Percentiles rank a stretch among this genome's conserved stretches.
Evolutionary conservation across 2,797 vertebrate species (phyloP).

Genomic region (Sternarchorhynchus goeldii): DNA sequence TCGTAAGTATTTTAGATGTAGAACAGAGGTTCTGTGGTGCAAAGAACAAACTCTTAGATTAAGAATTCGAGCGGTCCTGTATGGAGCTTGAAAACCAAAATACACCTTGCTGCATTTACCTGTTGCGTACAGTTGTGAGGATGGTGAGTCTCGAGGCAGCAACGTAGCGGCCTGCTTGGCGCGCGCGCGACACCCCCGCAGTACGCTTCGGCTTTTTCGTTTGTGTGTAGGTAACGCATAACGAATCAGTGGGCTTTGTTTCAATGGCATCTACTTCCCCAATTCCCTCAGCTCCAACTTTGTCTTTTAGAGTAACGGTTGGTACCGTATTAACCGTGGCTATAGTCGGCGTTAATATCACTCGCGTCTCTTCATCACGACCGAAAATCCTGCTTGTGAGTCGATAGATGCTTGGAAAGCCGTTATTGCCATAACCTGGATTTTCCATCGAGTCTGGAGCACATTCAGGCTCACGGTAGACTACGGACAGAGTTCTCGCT

Average conservation of each 20-base stretch:
- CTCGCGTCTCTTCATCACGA: background rate
- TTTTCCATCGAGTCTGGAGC: background rate
- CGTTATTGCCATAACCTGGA: background rate
- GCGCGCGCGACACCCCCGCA: no score
- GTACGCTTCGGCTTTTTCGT: no score
- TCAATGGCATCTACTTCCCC: background rate
- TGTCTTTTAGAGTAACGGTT: background rate
- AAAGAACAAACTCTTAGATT: no score
- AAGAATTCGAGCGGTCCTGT: no score
- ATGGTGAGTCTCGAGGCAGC: no score
- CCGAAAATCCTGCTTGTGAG: no score
- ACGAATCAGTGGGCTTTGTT: background rate
- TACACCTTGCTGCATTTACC: conserved; percentile 11
- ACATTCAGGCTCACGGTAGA: background rate
- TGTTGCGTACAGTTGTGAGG: background rate
- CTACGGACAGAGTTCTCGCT: conserved; percentile 40
- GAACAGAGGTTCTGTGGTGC: no score
- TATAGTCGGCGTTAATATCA: background rate
- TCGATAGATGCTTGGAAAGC: no score
- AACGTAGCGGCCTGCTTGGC: no score
- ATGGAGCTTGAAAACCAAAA: conserved; percentile 45
- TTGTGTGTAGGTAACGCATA: no score
- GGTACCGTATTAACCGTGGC: background rate
- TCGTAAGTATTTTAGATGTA: no score
- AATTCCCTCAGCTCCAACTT: background rate